Base-by-base conservation (phyloP, 1,140 invertebrate species). In the Ectropis grisescens region DNA sequence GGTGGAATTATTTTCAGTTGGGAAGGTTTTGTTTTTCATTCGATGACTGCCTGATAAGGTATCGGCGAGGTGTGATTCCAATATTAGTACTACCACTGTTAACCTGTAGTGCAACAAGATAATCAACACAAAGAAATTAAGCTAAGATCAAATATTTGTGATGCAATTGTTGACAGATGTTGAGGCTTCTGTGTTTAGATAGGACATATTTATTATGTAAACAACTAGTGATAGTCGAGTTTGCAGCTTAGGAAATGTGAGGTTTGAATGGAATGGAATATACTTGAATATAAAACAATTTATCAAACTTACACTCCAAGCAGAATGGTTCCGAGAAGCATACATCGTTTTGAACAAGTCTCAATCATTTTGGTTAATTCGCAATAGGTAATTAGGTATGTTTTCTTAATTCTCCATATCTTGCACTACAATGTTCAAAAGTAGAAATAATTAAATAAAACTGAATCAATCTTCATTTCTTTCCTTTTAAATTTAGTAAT, bases 71-170 rank as follows among this genome's bases (percentile, higher is more conserved):
- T 91, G 87, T 13, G 90, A 93, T 72, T 93, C 92, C 26, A 93
- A 82, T 53, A 94, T 89, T 13, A 94, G 74, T 29, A 93, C 88
- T 13, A 93, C 64, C 47, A 93, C 82, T 25, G 91, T 94, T 44
- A 93, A 85, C 33, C 90, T 91, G 55, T 33, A 84, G 84, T 26
- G 41, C 36, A 11, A 22, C 31, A 2, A 32, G 37, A 26, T 7
- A 41, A 34, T 8, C 8, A 35, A 8, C 29, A 26, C 6, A n/a
- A 4, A 26, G 6, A 4, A 2, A 2, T 7, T 10, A 10, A 26
- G 3, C 6, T 6, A 4, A 6, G 6, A 7, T 26, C n/a, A n/a
- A n/a, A n/a, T 26, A 26, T n/a, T 26, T n/a, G 6, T 26, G 10
- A 26, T 6, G 4, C 4, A 22, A 22, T 22, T 22, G 4, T 15